These are phyloP conservation scores for Falco peregrinus DNA, from an alignment of 2,797 vertebrate species.

Conservation along the genomic window DNA sequence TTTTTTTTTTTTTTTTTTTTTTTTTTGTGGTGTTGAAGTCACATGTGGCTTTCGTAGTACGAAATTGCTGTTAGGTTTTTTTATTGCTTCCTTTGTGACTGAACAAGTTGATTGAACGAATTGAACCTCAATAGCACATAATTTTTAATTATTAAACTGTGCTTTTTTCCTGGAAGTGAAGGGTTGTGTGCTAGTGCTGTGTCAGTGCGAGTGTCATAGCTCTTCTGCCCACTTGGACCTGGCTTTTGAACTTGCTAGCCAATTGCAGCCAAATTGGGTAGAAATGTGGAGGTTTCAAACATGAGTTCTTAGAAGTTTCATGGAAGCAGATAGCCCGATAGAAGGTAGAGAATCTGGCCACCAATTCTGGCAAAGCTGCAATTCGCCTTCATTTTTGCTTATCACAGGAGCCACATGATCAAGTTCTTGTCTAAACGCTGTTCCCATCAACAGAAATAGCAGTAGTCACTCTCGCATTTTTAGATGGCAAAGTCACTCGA, in stretches of 20 bases:
- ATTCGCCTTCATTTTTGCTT: background rate
- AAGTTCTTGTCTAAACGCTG: background rate
- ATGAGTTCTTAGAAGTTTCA: background rate
- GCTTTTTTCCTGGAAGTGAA: background rate
- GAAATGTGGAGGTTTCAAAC: background rate
- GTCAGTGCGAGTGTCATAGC: background rate
- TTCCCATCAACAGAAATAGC: background rate
- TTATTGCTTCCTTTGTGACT: background rate
- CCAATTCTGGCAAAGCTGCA: background rate
- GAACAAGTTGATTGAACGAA: background rate
- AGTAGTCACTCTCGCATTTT: background rate
- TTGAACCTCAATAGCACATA: accelerated
- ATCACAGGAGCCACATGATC: background rate
- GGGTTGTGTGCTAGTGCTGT: background rate
- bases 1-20: background rate
- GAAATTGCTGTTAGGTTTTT: background rate
- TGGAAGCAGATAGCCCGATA: background rate
- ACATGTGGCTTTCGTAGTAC: background rate
- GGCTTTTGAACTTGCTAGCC: background rate
- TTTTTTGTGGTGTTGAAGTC: background rate
- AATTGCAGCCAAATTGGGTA: background rate
- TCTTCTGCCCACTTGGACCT: background rate
- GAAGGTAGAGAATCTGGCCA: background rate
- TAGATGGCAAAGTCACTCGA: background rate
- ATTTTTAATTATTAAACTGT: background rate